Percentiles rank a stretch among this genome's conserved stretches.
These are phyloP conservation scores for Alectura lathami DNA, from an alignment of 2,113 vertebrate species.

Conservation along the genomic window DNA sequence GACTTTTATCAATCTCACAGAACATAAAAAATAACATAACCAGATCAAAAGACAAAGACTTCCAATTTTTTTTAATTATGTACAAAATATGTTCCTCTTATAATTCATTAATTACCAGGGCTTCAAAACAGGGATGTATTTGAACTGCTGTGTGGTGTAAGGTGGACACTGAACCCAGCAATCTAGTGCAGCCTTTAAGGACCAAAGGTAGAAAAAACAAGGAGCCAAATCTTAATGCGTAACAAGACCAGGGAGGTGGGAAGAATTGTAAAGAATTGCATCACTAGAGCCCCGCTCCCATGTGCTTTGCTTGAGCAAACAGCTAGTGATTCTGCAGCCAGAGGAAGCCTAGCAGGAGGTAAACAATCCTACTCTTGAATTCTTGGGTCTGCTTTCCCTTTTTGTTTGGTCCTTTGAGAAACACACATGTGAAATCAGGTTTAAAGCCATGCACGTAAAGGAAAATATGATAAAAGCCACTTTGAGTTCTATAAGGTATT, in stretches of 20 bases:
- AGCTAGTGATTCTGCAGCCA: background rate
- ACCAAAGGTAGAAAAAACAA: background rate
- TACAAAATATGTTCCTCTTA: background rate
- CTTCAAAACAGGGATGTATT: background rate
- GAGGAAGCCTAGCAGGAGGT: background rate
- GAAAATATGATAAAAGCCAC: background rate
- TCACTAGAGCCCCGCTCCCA: rapidly evolving
- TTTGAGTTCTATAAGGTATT: background rate
- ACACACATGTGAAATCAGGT: background rate
- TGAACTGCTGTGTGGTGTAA: background rate
- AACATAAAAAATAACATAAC: background rate
- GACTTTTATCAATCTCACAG: background rate
- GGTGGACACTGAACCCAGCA: background rate
- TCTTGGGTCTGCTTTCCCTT: background rate
- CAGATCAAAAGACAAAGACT: background rate
- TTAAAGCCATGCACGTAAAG: background rate
- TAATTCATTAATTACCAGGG: background rate
- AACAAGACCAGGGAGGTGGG: background rate
- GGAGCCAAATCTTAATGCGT: background rate
- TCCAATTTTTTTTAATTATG: background rate
- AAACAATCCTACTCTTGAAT: background rate
- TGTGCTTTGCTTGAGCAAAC: background rate
- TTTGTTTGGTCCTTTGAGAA: background rate
- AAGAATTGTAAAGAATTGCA: background rate
- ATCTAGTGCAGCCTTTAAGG: background rate